phyloP scores from a whole-genome alignment of 2,888 invertebrate species.

The Brenthis hecate region DNA sequence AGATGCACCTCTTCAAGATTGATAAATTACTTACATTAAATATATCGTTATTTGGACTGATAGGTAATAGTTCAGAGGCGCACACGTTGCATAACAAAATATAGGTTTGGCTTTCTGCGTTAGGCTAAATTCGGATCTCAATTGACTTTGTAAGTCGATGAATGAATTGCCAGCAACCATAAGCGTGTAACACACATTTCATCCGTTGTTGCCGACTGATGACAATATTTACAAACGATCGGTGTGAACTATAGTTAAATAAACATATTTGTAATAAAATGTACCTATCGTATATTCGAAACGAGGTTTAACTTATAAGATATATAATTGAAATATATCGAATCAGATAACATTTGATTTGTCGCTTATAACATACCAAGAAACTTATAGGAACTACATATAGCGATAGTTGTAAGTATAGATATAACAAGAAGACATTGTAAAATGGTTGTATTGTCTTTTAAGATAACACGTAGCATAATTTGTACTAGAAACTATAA shows the following conservation, averaged over 20 bases:
- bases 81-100: slow-evolving; percentile 45
- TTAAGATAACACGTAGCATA: slow-evolving; percentile 25
- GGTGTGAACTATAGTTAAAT: slow-evolving; percentile 23
- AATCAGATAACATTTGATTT: no score
- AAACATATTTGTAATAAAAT: no score
- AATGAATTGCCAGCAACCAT: slow-evolving; percentile 60
- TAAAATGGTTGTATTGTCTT: slow-evolving; percentile 24
- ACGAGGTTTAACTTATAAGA: no score
- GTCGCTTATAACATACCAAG: no score
- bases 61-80: slow-evolving; percentile 35
- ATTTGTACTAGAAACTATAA: slow-evolving; percentile 63
- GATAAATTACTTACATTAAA: slow-evolving; percentile 45
- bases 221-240: slow-evolving; percentile 30
- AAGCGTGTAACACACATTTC: slow-evolving; percentile 50
- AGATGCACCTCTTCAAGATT: slow-evolving; percentile 39
- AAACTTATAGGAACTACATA: no score
- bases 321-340: no score
- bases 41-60: slow-evolving; percentile 42
- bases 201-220: slow-evolving; percentile 50
- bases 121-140: slow-evolving; percentile 71
- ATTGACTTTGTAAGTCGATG: slow-evolving; percentile 72
- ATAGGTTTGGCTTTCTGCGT: slow-evolving; percentile 57
- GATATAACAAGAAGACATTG: slow-evolving; percentile 13
- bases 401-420: no score
- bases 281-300: no score